These are phyloP conservation scores for Megaceryle torquata DNA, from an alignment of 2,113 vertebrate species.

Conservation along the genomic window DNA sequence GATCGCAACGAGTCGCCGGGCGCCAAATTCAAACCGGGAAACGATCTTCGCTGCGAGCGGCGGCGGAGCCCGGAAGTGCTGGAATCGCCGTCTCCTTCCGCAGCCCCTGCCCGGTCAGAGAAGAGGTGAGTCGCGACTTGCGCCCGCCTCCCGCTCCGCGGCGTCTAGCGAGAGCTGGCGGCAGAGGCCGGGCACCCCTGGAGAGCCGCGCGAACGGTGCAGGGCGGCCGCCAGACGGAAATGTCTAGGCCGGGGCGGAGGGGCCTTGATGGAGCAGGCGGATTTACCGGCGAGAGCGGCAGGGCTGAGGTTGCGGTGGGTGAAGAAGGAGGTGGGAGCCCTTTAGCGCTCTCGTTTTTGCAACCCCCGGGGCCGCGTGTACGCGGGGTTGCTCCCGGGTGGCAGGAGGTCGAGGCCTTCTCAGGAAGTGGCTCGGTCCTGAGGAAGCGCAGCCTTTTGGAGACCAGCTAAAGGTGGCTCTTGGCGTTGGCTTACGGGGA, in stretches of 20 bases:
- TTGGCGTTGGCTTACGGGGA: accelerated
- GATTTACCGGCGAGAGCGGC: not conserved
- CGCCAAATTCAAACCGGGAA: constrained; percentile 94
- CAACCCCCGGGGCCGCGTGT: accelerated
- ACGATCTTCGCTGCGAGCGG: not conserved
- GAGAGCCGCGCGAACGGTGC: not conserved
- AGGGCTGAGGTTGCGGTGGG: not conserved
- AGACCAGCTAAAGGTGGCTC: not conserved
- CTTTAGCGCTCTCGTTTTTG: accelerated
- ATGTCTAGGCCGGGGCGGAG: not conserved
- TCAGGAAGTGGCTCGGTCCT: not conserved
- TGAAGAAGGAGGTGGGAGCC: not conserved
- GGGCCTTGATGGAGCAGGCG: not conserved
- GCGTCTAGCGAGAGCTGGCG: accelerated
- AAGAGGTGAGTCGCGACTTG: not conserved
- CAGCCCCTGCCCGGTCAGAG: not conserved
- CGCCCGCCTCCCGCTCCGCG: not conserved
- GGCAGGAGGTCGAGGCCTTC: accelerated
- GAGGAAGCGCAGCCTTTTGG: accelerated
- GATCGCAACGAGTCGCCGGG: constrained; percentile 61
- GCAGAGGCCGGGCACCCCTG: accelerated
- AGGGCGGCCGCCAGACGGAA: not conserved
- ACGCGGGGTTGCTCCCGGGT: accelerated
- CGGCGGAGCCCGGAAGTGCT: not conserved
- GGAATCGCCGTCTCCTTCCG: not conserved